A percentile compares a stretch with the other conserved stretches of the same genome.
Conservation (phyloP, 2,797 vertebrate genomes). For the Hemitrygon akajei region DNA sequence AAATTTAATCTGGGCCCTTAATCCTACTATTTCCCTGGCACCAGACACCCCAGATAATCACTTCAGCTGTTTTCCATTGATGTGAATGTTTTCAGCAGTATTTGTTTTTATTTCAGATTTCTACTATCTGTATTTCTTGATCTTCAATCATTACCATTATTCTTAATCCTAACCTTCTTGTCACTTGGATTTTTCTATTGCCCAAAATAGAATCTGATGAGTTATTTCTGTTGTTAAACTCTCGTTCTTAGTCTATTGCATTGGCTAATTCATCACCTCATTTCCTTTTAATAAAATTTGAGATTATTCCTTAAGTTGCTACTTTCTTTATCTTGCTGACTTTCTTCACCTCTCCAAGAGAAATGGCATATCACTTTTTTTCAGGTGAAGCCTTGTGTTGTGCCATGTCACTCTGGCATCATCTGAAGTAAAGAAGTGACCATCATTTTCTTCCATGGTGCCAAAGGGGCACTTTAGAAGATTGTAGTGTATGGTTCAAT, state of each 20-base stretch:
- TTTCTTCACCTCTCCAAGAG: not conserved
- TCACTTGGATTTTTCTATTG: not conserved
- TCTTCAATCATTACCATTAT: not conserved
- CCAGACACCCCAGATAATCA: not conserved
- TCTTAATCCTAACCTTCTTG: not conserved
- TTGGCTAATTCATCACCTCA: not conserved
- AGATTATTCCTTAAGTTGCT: not conserved
- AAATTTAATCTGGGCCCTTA: not conserved
- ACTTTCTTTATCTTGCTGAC: not conserved
- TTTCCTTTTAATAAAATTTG: not conserved
- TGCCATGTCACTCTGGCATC: not conserved
- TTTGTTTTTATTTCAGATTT: too few relatives aligned
- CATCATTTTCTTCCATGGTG: not conserved
- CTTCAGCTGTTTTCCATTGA: not conserved
- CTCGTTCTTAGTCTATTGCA: not conserved
- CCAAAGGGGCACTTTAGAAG: not conserved
- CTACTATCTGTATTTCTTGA: too few relatives aligned
- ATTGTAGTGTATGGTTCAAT: too few relatives aligned
- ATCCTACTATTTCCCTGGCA: not conserved
- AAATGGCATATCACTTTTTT: not conserved
- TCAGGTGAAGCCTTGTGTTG: not conserved
- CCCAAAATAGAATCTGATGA: not conserved
- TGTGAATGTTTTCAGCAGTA: too few relatives aligned
- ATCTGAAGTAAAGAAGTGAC: not conserved
- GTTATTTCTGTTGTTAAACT: not conserved